Evolutionary conservation across 2,113 vertebrate species (phyloP), one percentile per base, ranked within the genome.

Genomic region (Alethe diademata): DNA sequence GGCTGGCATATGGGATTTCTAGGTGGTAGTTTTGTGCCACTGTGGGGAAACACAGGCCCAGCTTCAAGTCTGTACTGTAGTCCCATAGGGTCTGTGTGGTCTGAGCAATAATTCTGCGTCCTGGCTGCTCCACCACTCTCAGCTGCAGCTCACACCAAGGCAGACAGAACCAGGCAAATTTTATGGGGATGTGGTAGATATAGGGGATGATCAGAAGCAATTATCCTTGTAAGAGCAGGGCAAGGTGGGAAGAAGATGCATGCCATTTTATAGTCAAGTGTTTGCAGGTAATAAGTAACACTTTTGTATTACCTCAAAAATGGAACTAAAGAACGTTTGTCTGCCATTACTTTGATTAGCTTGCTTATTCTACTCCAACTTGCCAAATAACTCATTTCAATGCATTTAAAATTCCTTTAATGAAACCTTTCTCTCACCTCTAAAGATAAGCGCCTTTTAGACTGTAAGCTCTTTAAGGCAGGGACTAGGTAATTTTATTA

Each of bases 351-450:
- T 86, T 48, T 71, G 36, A 71, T 67, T 86, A 40, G 51, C 86
- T 86, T 74, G 14, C 61, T 92, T 95, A 51, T 78, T 95, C 33
- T 51, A 38, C 35, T 78, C 40, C 28, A 29, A 33, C 45, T 62
- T 89, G 56, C 18, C 48, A 92, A 90, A 81, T 66, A 89, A 71
- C 45, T 9, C 26, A 80, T 94, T 92, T 89, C 22, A 72, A 33
- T 78, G 48, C 35, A 87, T 90, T 93, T 81, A 69, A 89, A 86
- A 93, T 54, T 79, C 23, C 40, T 84, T 81, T 61, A 95, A 90
- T 67, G 25, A 95, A 91, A 84, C 31, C 53, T 71, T 87, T 93
- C 61, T 78, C 48, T 84, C 43, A 64, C 14, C 40, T 84, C 9
- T 57, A 61, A 64, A 72, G 36, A 69, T 91, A 94, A 92, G 48